Base-by-base conservation (phyloP, 2,113 vertebrate genomes). In the Paralichthys olivaceus region DNA sequence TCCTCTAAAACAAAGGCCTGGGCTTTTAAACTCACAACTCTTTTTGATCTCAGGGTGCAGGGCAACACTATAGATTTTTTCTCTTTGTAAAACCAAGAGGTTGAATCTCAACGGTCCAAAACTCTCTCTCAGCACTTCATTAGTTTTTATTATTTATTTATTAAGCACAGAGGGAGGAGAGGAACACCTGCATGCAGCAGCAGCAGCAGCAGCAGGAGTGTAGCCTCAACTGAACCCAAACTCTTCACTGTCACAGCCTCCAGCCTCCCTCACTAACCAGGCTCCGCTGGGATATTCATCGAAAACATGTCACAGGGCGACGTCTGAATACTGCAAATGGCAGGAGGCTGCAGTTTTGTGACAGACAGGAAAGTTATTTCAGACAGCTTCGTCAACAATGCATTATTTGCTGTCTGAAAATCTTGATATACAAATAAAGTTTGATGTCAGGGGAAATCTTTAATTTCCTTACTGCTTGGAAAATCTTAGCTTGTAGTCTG, bases 1-100 rank as follows among this genome's bases (percentile, higher is more conserved):
- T 86, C 65, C 57, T 65, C 47, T 43, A 40, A 69, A 76, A 80
- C 73, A 88, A 81, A 79, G 43, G 56, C 59, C 8, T 54, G 5
- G 14, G 70, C 72, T 78, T 79, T 84, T 73, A 14, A 82, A 87
- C 81, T 89, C 69, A 75, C 63, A 60, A 71, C 51, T 75, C 79
- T 63, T 72, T 71, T 68, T 74, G 56, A 88, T 83, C 73, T 66
- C 64, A 55, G 63, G 65, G 69, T 60, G 65, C 54, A 0, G 69
- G 67, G 45, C 6, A 49, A 77, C 55, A 64, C 80, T 72, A 82
- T 89, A 76, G 77, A 86, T 87, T 76, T 80, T 79, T 81, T 84
- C 13, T 66, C 57, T 79, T 81, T 81, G 63, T 80, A 63, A 90
- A 82, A 74, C 63, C 45, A 76, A 75, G 23, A 56, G 66, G 51